Conservation (phyloP, 2,113 vertebrate species). For the Rissa tridactyla region DNA sequence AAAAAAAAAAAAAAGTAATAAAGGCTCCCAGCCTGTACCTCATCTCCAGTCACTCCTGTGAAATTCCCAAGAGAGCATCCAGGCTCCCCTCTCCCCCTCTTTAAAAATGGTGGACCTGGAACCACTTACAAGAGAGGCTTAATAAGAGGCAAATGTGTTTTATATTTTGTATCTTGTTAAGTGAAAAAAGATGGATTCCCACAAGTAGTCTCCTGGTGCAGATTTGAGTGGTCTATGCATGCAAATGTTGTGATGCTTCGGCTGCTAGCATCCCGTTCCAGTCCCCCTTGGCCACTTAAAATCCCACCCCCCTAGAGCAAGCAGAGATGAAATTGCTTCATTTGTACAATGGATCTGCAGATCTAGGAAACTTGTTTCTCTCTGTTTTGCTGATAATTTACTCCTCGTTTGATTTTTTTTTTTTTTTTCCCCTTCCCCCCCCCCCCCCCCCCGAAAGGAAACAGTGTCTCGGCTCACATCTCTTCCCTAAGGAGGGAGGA, state of each 20-base stretch:
- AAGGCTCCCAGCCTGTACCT: constrained; percentile 79
- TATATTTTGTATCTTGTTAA: constrained; percentile 84
- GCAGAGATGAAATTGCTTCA: constrained; percentile 72
- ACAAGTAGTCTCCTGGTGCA: constrained; percentile 79
- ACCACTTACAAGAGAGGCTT: constrained; percentile 80
- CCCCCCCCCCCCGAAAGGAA: not conserved
- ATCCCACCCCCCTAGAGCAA: constrained; percentile 52
- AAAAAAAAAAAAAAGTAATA: constrained; percentile 14
- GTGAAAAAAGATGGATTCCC: constrained; percentile 82
- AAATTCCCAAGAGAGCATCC: constrained; percentile 70
- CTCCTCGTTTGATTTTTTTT: constrained; percentile 63
- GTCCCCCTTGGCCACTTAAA: constrained; percentile 76
- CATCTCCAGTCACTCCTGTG: constrained; percentile 77
- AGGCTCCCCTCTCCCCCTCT: constrained; percentile 71
- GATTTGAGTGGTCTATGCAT: constrained; percentile 74
- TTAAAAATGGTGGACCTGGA: constrained; percentile 81
- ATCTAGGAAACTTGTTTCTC: constrained; percentile 73
- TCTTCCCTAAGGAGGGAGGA: constrained; percentile 39
- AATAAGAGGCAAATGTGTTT: constrained; percentile 85
- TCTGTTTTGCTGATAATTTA: constrained; percentile 76
- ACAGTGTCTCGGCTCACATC: constrained; percentile 8
- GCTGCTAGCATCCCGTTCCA: constrained; percentile 65
- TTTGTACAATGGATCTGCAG: constrained; percentile 73
- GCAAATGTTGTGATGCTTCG: constrained; percentile 69
- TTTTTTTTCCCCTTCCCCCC: not conserved